These are phyloP conservation scores for Ochlodes sylvanus DNA, from an alignment of 2,888 invertebrate species.

Conservation along the genomic window DNA sequence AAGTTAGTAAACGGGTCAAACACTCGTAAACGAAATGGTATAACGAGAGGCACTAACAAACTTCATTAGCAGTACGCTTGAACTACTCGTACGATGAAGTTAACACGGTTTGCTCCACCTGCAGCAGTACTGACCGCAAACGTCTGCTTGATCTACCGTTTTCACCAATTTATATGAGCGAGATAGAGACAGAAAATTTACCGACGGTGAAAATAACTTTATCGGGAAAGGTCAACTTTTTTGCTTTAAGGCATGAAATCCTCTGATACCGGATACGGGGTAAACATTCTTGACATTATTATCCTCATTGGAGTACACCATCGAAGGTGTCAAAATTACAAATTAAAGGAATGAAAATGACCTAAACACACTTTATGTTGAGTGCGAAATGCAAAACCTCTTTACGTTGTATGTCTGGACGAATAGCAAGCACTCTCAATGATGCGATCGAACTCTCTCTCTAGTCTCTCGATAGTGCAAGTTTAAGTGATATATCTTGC, in stretches of 20 bases:
- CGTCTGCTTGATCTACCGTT: slow-evolving; percentile 4
- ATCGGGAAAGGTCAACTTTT: too few relatives aligned
- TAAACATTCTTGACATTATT: too few relatives aligned
- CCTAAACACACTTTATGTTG: neutral
- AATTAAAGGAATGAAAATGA: too few relatives aligned
- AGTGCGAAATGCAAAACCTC: neutral
- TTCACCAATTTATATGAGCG: neutral
- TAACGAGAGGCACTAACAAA: slow-evolving; percentile 20
- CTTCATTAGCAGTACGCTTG: slow-evolving; percentile 18
- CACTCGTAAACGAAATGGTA: slow-evolving; percentile 6
- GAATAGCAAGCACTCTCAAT: neutral
- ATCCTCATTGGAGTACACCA: too few relatives aligned
- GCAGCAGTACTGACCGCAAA: slow-evolving; percentile 20
- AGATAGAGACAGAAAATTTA: neutral
- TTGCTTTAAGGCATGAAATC: too few relatives aligned
- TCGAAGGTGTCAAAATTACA: too few relatives aligned
- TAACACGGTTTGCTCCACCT: slow-evolving; percentile 21
- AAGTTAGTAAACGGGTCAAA: neutral
- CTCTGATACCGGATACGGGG: too few relatives aligned
- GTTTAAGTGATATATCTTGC: neutral
- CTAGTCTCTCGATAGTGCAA: neutral
- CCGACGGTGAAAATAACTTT: neutral
- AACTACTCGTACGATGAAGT: slow-evolving; percentile 1
- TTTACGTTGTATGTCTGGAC: neutral
- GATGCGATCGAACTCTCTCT: neutral